These are phyloP conservation scores for Corynorhinus townsendii DNA, from an alignment of 2,113 vertebrate genomes.

Conservation along the genomic window DNA sequence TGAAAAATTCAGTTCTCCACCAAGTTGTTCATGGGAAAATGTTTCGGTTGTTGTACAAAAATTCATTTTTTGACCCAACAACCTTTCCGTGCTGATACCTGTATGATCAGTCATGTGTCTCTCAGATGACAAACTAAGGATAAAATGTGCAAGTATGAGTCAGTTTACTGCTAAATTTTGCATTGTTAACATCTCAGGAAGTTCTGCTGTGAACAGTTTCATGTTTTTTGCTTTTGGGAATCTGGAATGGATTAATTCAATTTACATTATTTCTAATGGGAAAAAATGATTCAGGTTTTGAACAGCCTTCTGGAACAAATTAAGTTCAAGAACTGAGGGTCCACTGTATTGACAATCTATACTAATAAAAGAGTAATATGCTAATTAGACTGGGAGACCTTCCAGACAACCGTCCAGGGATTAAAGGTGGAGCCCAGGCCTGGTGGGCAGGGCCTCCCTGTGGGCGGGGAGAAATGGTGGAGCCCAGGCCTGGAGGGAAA, in stretches of 20 bases:
- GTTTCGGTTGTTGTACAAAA: background rate
- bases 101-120: background rate
- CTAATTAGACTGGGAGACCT: too few species aligned
- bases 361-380: too few species aligned
- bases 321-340: background rate
- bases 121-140: background rate
- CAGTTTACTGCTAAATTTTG: background rate
- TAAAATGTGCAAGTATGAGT: background rate
- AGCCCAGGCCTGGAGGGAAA: too few species aligned
- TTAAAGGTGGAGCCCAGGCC: too few species aligned
- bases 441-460: too few species aligned
- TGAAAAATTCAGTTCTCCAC: background rate
- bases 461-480: too few species aligned
- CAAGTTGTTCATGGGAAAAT: background rate
- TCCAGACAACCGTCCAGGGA: too few species aligned
- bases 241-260: background rate
- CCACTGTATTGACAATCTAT: background rate
- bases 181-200: background rate
- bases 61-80: background rate
- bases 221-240: background rate
- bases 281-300: background rate
- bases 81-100: background rate
- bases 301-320: background rate
- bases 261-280: background rate
- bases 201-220: background rate